Evolutionary conservation across 2,797 vertebrate genomes (phyloP).

Genomic region (Lophotriccus pileatus): DNA sequence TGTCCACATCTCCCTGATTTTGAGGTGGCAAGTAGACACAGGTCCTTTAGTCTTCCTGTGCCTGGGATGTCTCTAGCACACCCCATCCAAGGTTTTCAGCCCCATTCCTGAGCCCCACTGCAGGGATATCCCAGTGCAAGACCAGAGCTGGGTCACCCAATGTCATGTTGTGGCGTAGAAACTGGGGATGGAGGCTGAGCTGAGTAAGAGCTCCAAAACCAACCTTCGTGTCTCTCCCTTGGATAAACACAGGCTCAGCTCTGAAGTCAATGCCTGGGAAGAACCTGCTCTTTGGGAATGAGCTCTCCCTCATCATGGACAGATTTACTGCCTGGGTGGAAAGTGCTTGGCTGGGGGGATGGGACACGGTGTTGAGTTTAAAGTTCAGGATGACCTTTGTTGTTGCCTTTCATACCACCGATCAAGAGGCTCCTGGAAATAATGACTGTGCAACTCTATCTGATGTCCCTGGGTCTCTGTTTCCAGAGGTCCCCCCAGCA

Average conservation of each 20-base stretch:
- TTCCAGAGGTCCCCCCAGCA: not conserved
- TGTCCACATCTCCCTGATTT: not conserved
- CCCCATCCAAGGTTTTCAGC: not conserved
- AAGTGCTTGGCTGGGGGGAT: constrained; percentile 37
- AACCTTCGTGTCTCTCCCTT: accelerated
- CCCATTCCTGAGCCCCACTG: accelerated
- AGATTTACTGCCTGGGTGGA: constrained; percentile 52
- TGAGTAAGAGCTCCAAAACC: not conserved
- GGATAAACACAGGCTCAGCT: not conserved
- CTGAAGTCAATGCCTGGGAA: not conserved
- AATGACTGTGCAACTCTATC: constrained; percentile 44
- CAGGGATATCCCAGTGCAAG: not conserved
- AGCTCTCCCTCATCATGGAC: not conserved
- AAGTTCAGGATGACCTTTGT: constrained; percentile 69
- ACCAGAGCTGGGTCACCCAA: not conserved
- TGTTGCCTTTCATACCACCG: constrained; percentile 57
- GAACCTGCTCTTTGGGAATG: not conserved
- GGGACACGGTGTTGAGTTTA: constrained; percentile 46
- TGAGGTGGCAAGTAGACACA: not conserved
- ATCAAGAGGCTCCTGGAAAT: constrained; percentile 64
- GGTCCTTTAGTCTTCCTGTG: not conserved
- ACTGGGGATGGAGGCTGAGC: accelerated
- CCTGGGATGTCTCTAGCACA: too few species aligned
- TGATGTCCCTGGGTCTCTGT: not conserved
- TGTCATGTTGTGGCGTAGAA: accelerated